Conservation (phyloP, 1,140 invertebrate species). For the Arion vulgaris region DNA sequence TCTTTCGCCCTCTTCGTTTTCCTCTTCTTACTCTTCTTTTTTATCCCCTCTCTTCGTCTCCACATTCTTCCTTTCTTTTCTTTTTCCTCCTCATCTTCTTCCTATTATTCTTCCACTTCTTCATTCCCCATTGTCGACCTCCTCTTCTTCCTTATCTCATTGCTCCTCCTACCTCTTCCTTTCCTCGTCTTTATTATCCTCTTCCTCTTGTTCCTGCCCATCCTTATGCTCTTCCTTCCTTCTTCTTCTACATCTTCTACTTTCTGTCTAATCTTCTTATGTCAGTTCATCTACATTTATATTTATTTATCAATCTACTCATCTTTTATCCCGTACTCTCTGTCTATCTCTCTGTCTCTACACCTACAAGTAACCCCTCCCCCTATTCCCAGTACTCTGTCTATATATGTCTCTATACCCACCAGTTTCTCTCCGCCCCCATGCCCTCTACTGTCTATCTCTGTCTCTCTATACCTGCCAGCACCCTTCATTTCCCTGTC, state of each 20-base stretch:
- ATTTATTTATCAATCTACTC: no score
- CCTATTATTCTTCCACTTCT: background rate
- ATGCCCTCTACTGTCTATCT: background rate
- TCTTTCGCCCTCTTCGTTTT: slow-evolving; percentile 1
- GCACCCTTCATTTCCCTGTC: no score
- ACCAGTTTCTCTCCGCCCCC: background rate
- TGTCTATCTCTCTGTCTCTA: no score
- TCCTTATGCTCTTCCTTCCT: background rate
- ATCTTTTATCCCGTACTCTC: no score
- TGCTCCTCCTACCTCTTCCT: background rate
- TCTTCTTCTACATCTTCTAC: background rate
- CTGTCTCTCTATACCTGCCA: background rate
- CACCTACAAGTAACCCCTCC: no score
- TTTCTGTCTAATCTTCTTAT: background rate
- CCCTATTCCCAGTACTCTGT: background rate
- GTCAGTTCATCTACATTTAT: no score
- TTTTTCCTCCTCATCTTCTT: background rate
- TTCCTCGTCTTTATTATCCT: background rate
- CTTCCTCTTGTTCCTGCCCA: background rate
- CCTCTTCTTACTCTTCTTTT: background rate
- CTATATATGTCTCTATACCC: background rate
- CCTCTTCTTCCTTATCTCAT: background rate
- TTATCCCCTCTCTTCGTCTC: no score
- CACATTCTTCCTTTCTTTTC: background rate
- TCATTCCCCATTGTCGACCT: background rate